Percentiles rank a stretch among this genome's conserved stretches.
These are phyloP conservation scores for Panzeria rudis DNA, from an alignment of 2,888 invertebrate genomes.

Conservation along the genomic window DNA sequence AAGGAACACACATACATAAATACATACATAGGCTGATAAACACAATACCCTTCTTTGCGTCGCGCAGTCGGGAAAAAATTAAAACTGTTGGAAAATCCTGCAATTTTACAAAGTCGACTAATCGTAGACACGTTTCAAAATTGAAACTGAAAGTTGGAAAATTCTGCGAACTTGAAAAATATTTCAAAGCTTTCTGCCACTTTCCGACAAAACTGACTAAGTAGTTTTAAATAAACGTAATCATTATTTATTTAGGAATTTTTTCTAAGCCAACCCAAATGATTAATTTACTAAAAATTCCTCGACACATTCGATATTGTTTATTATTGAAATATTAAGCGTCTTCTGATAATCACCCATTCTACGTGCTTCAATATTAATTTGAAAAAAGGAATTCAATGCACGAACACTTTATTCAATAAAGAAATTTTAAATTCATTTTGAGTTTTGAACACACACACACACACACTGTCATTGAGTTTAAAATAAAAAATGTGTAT, in stretches of 20 bases:
- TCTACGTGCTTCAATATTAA: neutral
- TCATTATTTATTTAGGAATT: slow-evolving; percentile 12
- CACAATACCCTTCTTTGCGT: no score
- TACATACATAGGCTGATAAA: no score
- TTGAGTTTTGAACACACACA: slow-evolving; percentile 19
- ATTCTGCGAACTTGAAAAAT: no score
- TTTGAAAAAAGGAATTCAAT: slow-evolving; percentile 32
- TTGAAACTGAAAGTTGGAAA: no score
- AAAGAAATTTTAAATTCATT: slow-evolving; percentile 49
- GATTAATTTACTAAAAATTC: slow-evolving; percentile 3
- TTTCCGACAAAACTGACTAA: no score
- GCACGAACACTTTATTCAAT: slow-evolving; percentile 43
- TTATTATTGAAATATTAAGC: slow-evolving; percentile 4
- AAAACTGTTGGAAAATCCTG: no score
- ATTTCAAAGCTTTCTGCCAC: no score
- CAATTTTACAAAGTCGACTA: no score
- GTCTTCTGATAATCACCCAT: slow-evolving; percentile 1
- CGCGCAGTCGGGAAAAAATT: no score
- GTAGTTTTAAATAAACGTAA: no score
- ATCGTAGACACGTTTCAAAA: no score
- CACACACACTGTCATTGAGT: slow-evolving; percentile 31
- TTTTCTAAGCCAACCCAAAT: neutral
- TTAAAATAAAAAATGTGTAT: slow-evolving; percentile 12
- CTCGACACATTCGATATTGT: neutral
- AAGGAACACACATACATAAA: no score